These are phyloP conservation scores for Drosophila mauritiana DNA, from an alignment of 1,140 invertebrate species.

Conservation along the genomic window DNA sequence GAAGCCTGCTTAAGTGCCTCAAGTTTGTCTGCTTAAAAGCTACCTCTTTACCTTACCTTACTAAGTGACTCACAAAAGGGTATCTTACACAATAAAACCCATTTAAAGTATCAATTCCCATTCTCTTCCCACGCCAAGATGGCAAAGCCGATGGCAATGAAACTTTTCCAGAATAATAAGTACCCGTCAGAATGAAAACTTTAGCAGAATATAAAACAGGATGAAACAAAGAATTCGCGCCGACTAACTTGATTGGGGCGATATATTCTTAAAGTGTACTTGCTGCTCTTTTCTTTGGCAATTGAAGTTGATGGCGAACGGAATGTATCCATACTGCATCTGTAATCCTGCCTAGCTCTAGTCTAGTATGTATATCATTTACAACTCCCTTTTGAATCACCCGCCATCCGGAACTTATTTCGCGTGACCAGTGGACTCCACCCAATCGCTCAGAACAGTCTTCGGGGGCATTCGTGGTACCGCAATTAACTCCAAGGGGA, in stretches of 20 bases:
- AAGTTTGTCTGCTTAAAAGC: neutral
- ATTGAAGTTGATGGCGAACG: neutral
- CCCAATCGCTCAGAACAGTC: constrained; percentile 11
- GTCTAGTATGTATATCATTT: too few species aligned
- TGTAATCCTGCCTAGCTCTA: neutral
- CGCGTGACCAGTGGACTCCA: too few species aligned
- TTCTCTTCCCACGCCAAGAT: constrained; percentile 2
- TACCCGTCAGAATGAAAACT: neutral
- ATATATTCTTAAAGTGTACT: neutral
- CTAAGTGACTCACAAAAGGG: neutral
- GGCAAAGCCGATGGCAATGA: constrained; percentile 5
- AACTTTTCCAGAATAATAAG: constrained; percentile 24
- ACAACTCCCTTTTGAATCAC: neutral
- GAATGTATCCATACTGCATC: neutral
- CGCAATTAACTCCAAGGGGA: constrained; percentile 51
- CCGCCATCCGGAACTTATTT: neutral
- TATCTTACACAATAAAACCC: neutral
- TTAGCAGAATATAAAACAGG: constrained; percentile 8
- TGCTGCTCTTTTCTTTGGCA: constrained; percentile 2
- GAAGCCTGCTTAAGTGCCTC: too few species aligned
- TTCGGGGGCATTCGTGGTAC: constrained; percentile 16
- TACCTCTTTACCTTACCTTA: neutral
- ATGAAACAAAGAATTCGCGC: neutral
- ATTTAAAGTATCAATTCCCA: constrained; percentile 7
- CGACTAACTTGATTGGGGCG: neutral